Evolutionary conservation across 2,113 vertebrate genomes (phyloP).

Genomic region (Aramus guarauna): DNA sequence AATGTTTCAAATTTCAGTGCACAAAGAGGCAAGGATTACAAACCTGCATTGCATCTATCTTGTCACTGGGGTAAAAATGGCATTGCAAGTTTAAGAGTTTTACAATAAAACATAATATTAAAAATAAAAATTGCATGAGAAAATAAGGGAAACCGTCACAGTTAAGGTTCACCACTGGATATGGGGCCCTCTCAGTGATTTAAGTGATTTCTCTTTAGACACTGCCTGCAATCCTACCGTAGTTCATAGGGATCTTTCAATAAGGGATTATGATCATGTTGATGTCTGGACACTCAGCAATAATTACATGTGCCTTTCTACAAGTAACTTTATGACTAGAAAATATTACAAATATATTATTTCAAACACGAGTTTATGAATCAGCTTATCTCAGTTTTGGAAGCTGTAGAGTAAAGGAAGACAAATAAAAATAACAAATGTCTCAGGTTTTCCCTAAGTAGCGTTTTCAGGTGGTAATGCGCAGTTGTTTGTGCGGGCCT

Average conservation of each 20-base stretch:
- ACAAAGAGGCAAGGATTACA: neutral
- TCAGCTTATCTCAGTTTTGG: neutral
- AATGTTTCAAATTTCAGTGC: neutral
- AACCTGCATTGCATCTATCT: rapidly evolving
- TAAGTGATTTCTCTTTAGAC: neutral
- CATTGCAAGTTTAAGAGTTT: neutral
- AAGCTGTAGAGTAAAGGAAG: neutral
- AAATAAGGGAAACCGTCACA: neutral
- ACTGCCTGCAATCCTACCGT: neutral
- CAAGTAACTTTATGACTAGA: neutral
- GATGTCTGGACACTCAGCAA: neutral
- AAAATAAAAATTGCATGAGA: neutral
- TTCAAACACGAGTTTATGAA: neutral
- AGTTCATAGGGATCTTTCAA: neutral
- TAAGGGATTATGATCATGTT: neutral
- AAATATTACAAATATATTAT: neutral
- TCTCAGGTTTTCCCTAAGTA: rapidly evolving
- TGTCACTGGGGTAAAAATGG: neutral
- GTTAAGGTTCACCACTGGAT: neutral
- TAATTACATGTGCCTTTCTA: neutral
- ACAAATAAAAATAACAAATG: rapidly evolving
- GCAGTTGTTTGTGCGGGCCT: neutral
- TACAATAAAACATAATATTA: neutral
- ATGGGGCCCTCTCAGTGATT: neutral
- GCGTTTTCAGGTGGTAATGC: rapidly evolving